Base-by-base conservation (phyloP, 1,140 invertebrate species). In the Sitophilus oryzae region DNA sequence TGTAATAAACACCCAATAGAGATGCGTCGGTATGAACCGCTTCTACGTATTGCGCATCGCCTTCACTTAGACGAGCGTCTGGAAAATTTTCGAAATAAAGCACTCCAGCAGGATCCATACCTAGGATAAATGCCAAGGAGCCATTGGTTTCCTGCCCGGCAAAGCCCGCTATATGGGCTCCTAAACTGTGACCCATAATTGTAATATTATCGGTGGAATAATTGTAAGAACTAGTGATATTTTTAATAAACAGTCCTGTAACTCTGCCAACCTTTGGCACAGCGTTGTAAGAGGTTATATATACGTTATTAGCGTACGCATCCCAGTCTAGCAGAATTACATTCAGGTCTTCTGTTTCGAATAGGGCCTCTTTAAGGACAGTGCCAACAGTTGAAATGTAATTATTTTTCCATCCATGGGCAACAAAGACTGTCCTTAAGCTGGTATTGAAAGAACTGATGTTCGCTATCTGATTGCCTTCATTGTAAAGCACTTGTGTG, bases 161-260 rank as follows among this genome's bases (percentile, higher is more conserved):
- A 41, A 82, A 73, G 0, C 83, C 82, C 0, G 77, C 77, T 1
- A 85, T 71, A 57, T 87, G 84, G 2, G 81, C 83, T 1, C 84
- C 84, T 19, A 86, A 73, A 56, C 82, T 84, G 58, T 85, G 83
- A 3, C 84, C 84, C 41, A 84, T 75, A 0, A 85, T 58, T 56
- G 77, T 78, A 1, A 81, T 68, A 40, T 79, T 73, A 25, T 77
- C 69, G 46, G 76, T 73, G 4, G 75, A 71, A 1, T 82, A 68
- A 8, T 73, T 72, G 48, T 59, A 59, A 11, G 45, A 47, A 10
- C 46, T 45, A 14, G 75, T 60, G n/a, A 82, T 57, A 61, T 74
- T 76, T 30, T 72, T 62, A 11, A 83, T 60, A 37, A 82, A 78
- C 30, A 72, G 58, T 14, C 74, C 78, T 5, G 81, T 30, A 1